Evolutionary conservation across 2,888 invertebrate genomes (phyloP), one percentile per base, ranked within the genome.

Genomic region (Germaria angustata): DNA sequence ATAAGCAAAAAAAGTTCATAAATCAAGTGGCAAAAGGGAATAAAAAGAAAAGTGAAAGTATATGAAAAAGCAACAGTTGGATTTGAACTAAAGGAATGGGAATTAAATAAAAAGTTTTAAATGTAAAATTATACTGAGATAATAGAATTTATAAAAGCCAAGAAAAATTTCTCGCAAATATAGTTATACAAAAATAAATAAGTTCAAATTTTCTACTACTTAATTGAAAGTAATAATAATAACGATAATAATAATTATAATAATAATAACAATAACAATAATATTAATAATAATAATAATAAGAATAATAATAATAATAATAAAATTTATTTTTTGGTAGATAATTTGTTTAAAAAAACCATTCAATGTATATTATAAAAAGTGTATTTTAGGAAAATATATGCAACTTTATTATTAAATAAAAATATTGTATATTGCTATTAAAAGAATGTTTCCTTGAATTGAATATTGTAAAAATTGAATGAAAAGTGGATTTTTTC

Each of bases 1-100:
- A n/a, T n/a, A 17, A 15, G 28, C 28, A 3, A 17, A 46, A 55
- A 59, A 53, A 71, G 2, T 46, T 17, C 8, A 34, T 28, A 34
- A 39, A 9, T 20, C 73, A 63, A 36, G 20, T 32, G 17, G 6
- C 6, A 55, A 34, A 51, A 85, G 7, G 36, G 41, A 44, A 41
- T 51, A 63, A 65, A 32, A 46, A 51, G 34, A 73, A 57, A 34
- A 71, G 39, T 80, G 61, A 76, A 69, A 57, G 36, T 61, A 61
- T 28, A 44, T 73, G 20, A 41, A 61, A 55, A 66, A 79, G 79
- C 82, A 82, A 82, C 82, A 82, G 82, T 82, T 82, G 82, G 79
- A 79, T 82, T 82, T 79, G 36, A 81, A 61, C 24, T 7, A 63
- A 53, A 53, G 11, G 4, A 63, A 69, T n/a, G 39, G 17, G n/a